These are phyloP conservation scores for Phania funesta DNA, from an alignment of 2,888 invertebrate species.

Conservation along the genomic window DNA sequence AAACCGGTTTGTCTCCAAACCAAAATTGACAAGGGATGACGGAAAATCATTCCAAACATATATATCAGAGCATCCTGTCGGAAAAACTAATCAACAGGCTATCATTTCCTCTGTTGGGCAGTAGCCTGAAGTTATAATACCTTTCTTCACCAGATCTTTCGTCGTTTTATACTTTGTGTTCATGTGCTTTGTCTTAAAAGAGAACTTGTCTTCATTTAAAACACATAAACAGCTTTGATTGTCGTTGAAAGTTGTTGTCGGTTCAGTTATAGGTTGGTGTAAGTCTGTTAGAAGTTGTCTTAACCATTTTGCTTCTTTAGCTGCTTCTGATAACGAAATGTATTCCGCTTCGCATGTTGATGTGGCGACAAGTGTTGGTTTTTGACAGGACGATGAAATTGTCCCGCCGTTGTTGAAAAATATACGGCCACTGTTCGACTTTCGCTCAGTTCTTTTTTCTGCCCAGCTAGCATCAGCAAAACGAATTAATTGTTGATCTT, in stretches of 20 bases:
- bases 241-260: constrained; percentile 53
- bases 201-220: constrained; percentile 32
- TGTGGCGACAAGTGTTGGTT: constrained; percentile 7
- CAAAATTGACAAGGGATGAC: too few relatives aligned
- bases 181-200: constrained; percentile 44
- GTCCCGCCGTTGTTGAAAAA: constrained; percentile 16
- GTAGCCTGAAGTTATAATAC: constrained; percentile 60
- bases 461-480: constrained; percentile 3
- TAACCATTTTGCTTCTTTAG: too few relatives aligned
- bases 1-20: too few relatives aligned
- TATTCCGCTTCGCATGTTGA: constrained; percentile 37
- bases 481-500: neutral
- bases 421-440: constrained; percentile 24
- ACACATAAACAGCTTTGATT: constrained; percentile 18
- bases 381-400: constrained; percentile 27
- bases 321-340: constrained; percentile 30
- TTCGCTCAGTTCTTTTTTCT: neutral
- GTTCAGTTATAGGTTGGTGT: constrained; percentile 6
- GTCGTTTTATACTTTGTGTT: constrained; percentile 34
- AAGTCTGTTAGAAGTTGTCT: neutral
- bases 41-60: too few relatives aligned
- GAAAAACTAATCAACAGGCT: too few relatives aligned
- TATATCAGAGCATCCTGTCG: too few relatives aligned
- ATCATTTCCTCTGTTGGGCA: constrained; percentile 69
- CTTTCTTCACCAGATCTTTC: constrained; percentile 44